phyloP scores from a whole-genome alignment of 1,140 invertebrate genomes.

The Aphelinus atriplicis region DNA sequence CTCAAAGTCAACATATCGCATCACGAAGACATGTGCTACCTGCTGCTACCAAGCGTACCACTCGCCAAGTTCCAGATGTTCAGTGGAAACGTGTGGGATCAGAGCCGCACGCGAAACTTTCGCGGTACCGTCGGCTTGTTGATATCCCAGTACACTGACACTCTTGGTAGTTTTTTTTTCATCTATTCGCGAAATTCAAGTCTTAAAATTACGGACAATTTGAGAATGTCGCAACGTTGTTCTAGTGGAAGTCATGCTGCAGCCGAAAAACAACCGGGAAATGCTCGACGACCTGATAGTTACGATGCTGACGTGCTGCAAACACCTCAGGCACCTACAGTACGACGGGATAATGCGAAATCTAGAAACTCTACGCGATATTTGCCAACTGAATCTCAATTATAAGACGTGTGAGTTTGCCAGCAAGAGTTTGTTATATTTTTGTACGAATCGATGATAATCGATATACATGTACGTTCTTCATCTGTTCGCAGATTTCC shows the following conservation, averaged over 20 bases:
- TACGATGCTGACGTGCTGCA: slow-evolving; percentile 57
- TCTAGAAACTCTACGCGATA: slow-evolving; percentile 58
- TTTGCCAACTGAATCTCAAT: slow-evolving; percentile 60
- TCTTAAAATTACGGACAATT: too few relatives aligned
- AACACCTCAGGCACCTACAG: slow-evolving; percentile 58
- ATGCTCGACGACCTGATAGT: slow-evolving; percentile 62
- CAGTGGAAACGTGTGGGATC: slow-evolving; percentile 63
- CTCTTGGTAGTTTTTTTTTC: slow-evolving; percentile 52
- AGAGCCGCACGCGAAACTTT: slow-evolving; percentile 63
- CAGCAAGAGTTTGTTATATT: background rate
- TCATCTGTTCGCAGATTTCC: slow-evolving; percentile 49
- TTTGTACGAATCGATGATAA: background rate
- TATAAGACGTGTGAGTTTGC: slow-evolving; percentile 53
- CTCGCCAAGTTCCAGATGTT: slow-evolving; percentile 61
- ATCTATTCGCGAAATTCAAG: too few relatives aligned
- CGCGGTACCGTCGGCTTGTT: slow-evolving; percentile 60
- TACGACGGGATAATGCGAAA: slow-evolving; percentile 63
- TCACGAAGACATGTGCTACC: slow-evolving; percentile 61
- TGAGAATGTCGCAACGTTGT: slow-evolving; percentile 1
- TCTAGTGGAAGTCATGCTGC: slow-evolving; percentile 60
- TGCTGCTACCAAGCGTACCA: slow-evolving; percentile 62
- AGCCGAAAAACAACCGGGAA: slow-evolving; percentile 62
- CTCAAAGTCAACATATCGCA: slow-evolving; percentile 62
- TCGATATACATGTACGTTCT: background rate
- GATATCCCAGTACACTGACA: slow-evolving; percentile 59